Conservation (phyloP, 2,888 invertebrate species). For the Xestobium rufovillosum region DNA sequence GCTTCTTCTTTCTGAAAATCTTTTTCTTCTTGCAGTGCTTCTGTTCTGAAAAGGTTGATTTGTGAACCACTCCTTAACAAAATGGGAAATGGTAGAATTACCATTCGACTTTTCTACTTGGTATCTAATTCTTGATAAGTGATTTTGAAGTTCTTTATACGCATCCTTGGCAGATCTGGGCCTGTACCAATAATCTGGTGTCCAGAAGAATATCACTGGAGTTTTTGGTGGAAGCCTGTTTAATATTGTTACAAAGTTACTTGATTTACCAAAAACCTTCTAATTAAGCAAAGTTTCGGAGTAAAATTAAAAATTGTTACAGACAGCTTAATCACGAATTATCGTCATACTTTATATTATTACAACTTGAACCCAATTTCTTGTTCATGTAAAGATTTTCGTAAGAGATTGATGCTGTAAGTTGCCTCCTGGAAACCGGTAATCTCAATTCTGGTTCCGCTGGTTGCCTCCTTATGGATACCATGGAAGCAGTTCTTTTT, state of each 20-base stretch:
- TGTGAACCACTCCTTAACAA: background rate
- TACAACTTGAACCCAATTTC: conserved; percentile 21
- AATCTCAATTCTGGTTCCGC: conserved; percentile 40
- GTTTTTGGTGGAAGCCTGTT: conserved; percentile 26
- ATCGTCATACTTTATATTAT: too few species aligned
- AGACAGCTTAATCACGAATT: too few species aligned
- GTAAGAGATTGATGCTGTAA: conserved; percentile 44
- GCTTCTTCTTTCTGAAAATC: conserved; percentile 10
- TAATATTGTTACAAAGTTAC: background rate
- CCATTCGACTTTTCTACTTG: conserved; percentile 18
- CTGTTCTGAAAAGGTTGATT: conserved; percentile 18
- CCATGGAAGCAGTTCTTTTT: conserved; percentile 43
- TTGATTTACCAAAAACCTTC: too few species aligned
- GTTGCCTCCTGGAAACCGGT: conserved; percentile 42
- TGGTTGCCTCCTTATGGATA: conserved; percentile 38
- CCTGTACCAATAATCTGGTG: conserved; percentile 49
- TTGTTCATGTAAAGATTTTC: conserved; percentile 34
- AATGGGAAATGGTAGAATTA: conserved; percentile 7
- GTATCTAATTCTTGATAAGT: conserved; percentile 34
- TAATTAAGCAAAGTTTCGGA: too few species aligned
- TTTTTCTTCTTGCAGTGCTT: conserved; percentile 10
- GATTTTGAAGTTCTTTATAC: conserved; percentile 41
- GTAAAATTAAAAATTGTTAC: too few species aligned
- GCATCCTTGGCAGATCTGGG: conserved; percentile 43
- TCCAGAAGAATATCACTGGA: conserved; percentile 48